Base-by-base conservation (phyloP, 2,888 invertebrate genomes). In the Ecdyonurus torrentis region DNA sequence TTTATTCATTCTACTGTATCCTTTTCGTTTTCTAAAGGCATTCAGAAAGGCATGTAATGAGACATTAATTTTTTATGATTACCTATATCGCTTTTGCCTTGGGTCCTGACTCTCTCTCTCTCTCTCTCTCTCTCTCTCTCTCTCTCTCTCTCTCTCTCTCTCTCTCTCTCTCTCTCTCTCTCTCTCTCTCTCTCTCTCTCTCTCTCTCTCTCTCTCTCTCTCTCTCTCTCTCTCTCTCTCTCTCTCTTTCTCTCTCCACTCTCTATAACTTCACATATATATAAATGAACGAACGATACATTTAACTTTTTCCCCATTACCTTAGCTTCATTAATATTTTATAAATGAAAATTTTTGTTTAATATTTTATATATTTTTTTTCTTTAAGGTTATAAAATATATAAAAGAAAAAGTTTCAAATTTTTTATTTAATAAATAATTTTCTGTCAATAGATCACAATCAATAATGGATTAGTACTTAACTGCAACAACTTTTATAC, bases 11-110 rank as follows among this genome's bases (percentile, higher is more conserved):
- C 55, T 7, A 20, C 7, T 55, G 15, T n/a, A 55, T 55, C 55
- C 55, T 55, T 55, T 55, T 55, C 55, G 7, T 55, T 55, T 55
- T 55, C 19, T 10, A 55, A 55, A 55, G 55, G 55, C 55, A 55
- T 55, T 55, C 55, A 55, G 55, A 55, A 22, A 55, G n/a, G 55
- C 55, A 55, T 55, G 55, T 55, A 55, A 55, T 55, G 55, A 55
- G 55, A 55, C 55, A 55, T 55, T 55, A 55, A 55, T 55, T 55
- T 55, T 55, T 55, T 7, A 55, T 55, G 55, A 55, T 55, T 55
- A 55, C 55, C 55, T 55, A 55, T 55, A 55, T 55, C 55, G 55
- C 55, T 22, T 55, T 7, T 18, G n/a, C n/a, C n/a, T n/a, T n/a
- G n/a, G n/a, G n/a, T n/a, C n/a, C n/a, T n/a, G n/a, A n/a, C n/a